Base-by-base conservation (phyloP, 2,888 invertebrate species). In the Dysmachus trigonus region DNA sequence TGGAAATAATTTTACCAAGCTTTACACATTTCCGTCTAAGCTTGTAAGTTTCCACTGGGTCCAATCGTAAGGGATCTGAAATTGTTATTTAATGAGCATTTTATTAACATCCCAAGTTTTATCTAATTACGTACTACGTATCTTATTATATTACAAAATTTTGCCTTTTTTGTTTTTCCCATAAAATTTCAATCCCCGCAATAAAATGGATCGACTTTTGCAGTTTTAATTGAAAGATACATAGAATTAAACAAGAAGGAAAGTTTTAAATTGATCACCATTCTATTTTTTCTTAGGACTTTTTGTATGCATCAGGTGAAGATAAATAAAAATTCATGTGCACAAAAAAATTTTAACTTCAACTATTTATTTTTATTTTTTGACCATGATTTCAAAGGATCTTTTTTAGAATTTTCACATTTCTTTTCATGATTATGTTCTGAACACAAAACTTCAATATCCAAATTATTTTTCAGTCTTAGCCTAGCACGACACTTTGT, bases 401-500 rank as follows among this genome's bases (percentile, higher is more conserved):
- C 31, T n/a, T 7, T 33, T 82, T 62, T 22, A 5, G 6, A 15
- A 6, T 53, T n/a, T 30, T 73, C 41, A 22, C 13, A 62, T 33
- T 82, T 47, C 7, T 47, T 47, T n/a, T 7, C 88, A 62, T 92
- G 92, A 88, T 91, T 92, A 87, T 92, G 92, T 7, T 89, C 87
- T 4, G 88, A 88, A 86, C 88, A 89, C 0, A 92, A 88, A n/a
- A 91, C 88, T 88, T 91, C 91, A 30, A 92, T 85, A 22, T 88
- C 87, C 0, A 89, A 89, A 62, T 90, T 89, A 85, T 89, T 88
- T 81, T 87, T 89, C 1, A 90, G 90, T 31, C 91, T 90, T 13
- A 92, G 87, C 27, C 91, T 90, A 8, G 92, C 91, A 0, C 90
- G 89, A 85, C 92, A 92, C 88, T 90, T 91, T 30, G 91, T 92